Evolutionary conservation across 23 tunicate genomes (phyloP), one percentile per base, ranked within the genome.

Genomic region (Trididemnum clinides): DNA sequence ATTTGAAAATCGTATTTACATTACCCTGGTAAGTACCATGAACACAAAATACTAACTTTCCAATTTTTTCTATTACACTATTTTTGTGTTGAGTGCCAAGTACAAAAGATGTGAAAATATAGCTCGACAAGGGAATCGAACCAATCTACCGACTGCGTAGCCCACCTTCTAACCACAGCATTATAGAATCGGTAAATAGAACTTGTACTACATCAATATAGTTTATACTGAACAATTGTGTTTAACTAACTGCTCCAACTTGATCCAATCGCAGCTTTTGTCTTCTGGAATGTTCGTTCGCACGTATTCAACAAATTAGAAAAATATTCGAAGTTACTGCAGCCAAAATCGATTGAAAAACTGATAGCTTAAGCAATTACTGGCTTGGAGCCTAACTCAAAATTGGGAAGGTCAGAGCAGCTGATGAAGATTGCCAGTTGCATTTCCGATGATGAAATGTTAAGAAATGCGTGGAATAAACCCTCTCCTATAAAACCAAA

Each of bases 251-350:
- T 50, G 64, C 54, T 94, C 98, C 23, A 94, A 80, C 15, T 81
- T 35, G 59, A 94, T 89, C 33, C 89, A 76, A 76, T 94, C 95
- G 18, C 44, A 23, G 39, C 89, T 95, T 33, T 81, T 54, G 82
- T 94, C 98, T 76, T 94, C 98, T 2, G 98, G 98, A 38, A 94
- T 94, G 71, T 94, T 12, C 23, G 75, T 81, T 44, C 90, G 79
- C 15, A 94, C 98, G 77, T 82, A 94, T 44, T 89, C 82, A 10
- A 95, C 98, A 1, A 89, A 51, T 18, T 89, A 85, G 29, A 94
- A 62, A 94, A 66, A 81, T 94, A 94, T 32, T 94, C 98, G 15
- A 57, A 75, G 65, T 94, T 94, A 34, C 59, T 70, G 0, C 98
- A 94, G 86, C 98, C 85, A 0, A 85, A 85, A 35, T 95, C 98